A percentile compares a stretch with the other conserved stretches of the same genome.
Conservation (phyloP, 2,888 invertebrate species). For the Lottia scabra region DNA sequence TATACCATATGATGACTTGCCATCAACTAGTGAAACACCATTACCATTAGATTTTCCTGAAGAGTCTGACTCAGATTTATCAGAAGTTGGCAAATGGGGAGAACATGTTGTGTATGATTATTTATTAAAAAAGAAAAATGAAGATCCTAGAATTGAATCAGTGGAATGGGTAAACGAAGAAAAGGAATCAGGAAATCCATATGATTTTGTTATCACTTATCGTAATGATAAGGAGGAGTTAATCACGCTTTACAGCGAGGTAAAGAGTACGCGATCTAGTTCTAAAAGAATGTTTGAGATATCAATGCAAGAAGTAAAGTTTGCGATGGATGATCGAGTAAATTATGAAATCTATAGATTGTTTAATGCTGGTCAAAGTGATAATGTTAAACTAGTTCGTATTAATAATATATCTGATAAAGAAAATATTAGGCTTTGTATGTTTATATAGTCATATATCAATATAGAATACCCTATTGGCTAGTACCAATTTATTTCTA, state of each 20-base stretch:
- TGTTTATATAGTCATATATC: conserved; percentile 42
- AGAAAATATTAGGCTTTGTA: conserved; percentile 54
- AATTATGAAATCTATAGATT: conserved; percentile 63
- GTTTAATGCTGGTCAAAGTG: conserved; percentile 57
- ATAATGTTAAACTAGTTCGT: conserved; percentile 48
- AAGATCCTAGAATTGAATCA: conserved; percentile 36
- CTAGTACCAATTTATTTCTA: no score
- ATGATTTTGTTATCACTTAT: conserved; percentile 56
- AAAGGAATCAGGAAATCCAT: conserved; percentile 53
- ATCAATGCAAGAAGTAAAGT: conserved; percentile 59
- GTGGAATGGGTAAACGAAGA: conserved; percentile 55
- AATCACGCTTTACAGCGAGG: conserved; percentile 43
- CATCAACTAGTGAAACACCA: conserved; percentile 34
- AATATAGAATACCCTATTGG: no score
- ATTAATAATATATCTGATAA: conserved; percentile 58
- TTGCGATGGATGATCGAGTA: conserved; percentile 53
- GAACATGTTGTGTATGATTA: conserved; percentile 60
- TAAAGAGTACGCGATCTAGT: conserved; percentile 55
- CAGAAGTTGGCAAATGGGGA: conserved; percentile 59
- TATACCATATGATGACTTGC: conserved; percentile 53
- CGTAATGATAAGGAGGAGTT: conserved; percentile 28
- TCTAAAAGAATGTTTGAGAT: conserved; percentile 62
- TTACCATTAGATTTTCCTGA: conserved; percentile 25
- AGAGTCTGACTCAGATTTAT: conserved; percentile 26
- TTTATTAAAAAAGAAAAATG: conserved; percentile 44